Base-by-base conservation (phyloP, 2,888 invertebrate species). In the Therioaphis trifolii region DNA sequence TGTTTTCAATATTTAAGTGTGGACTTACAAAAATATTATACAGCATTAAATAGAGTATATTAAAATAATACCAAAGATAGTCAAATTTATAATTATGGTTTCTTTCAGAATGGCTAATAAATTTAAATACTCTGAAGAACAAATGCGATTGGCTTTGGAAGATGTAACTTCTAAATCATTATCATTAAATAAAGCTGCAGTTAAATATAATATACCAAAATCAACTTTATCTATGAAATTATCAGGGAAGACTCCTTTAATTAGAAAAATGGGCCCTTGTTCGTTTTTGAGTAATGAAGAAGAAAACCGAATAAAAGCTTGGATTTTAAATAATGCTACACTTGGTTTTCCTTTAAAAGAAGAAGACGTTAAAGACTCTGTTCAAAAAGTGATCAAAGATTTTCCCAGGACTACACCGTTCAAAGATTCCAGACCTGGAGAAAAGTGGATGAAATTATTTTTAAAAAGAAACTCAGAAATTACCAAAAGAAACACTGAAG, bases 121-220 rank as follows among this genome's bases (percentile, higher is more conserved):
- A n/a, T n/a, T n/a, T n/a, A n/a, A 40, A 66, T 66, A 68, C 40
- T 21, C 40, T 12, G 21, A 68, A 68, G 66, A 35, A 21, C 12
- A 68, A 40, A 40, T 68, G 40, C 40, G 4, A 68, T 68, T 40
- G 66, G n/a, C 40, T 68, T 68, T 68, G 66, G 66, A 68, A 68
- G 40, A 40, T 68, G 35, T 68, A n/a, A 68, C 35, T 40, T 68
- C 40, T 0, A 68, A 68, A 68, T 40, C 40, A 40, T 40, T 40
- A 4, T 68, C 66, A 11, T 49, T 49, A 12, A 49, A 49, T 49
- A 49, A 49, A 49, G 49, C 49, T 49, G 9, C 49, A 49, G 3
- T 35, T 66, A 35, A 66, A n/a, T 66, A 66, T 66, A 66, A 66
- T 14, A 63, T 63, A 63, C 66, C 35, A 18, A 66, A 66, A 40